phyloP scores from a whole-genome alignment of 1,140 invertebrate species.

The Eubasilissa regina region DNA sequence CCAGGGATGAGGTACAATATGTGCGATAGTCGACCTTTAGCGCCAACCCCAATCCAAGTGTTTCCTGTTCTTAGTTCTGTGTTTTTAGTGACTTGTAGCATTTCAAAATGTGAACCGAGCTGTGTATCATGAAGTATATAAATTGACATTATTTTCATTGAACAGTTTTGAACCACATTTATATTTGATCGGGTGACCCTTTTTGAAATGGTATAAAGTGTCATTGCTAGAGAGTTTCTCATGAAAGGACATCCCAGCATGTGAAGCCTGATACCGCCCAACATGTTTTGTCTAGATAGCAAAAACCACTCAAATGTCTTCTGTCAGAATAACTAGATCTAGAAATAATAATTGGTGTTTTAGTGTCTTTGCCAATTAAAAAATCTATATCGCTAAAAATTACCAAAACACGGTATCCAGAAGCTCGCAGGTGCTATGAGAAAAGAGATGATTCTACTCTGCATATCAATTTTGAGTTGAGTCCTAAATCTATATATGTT shows the following conservation, averaged over 20 bases:
- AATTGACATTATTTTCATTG: too few relatives aligned
- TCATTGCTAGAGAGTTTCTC: constrained; percentile 8
- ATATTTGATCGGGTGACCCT: too few relatives aligned
- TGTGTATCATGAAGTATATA: too few relatives aligned
- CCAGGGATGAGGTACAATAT: constrained; percentile 70
- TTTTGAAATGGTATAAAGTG: constrained; percentile 12
- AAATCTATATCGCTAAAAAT: not conserved
- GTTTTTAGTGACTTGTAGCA: constrained; percentile 11
- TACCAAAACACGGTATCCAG: not conserved
- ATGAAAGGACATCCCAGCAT: constrained; percentile 29
- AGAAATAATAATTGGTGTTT: constrained; percentile 5
- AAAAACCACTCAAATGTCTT: constrained; percentile 8
- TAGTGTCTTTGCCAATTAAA: constrained; percentile 25
- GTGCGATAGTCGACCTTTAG: constrained; percentile 47
- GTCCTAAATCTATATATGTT: too few relatives aligned
- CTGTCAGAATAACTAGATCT: constrained; percentile 16
- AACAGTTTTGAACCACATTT: too few relatives aligned
- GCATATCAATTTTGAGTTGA: too few relatives aligned
- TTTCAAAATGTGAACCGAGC: constrained; percentile 4
- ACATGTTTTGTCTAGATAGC: constrained; percentile 36
- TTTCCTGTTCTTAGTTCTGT: constrained; percentile 12
- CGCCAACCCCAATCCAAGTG: constrained; percentile 29
- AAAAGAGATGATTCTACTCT: not conserved
- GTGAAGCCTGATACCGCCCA: constrained; percentile 12
- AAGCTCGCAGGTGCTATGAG: not conserved